Conservation (phyloP, 1,140 invertebrate genomes). For the Asobara japonica region DNA sequence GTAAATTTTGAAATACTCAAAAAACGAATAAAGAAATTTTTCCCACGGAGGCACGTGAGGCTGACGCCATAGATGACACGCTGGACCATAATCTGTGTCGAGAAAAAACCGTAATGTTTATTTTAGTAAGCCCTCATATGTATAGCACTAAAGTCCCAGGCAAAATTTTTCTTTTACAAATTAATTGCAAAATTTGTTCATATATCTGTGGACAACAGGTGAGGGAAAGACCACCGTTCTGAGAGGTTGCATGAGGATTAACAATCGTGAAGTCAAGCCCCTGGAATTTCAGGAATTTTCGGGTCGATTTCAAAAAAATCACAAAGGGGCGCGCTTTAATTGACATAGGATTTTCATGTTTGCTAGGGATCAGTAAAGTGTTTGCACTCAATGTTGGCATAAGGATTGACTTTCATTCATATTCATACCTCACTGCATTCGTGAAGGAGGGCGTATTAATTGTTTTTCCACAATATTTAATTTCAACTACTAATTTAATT, state of each 20-base stretch:
- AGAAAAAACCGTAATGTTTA: conserved; percentile 29
- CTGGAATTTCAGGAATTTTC: conserved; percentile 5
- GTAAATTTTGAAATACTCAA: not conserved
- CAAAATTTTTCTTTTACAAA: not conserved
- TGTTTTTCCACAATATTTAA: not conserved
- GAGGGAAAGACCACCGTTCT: too few species aligned
- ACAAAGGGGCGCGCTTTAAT: conserved; percentile 14
- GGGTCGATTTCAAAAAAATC: conserved; percentile 19
- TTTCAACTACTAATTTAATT: too few species aligned
- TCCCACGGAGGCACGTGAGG: conserved; percentile 13
- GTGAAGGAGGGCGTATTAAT: too few species aligned
- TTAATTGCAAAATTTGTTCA: conserved; percentile 22
- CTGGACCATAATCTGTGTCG: not conserved
- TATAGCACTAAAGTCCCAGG: not conserved
- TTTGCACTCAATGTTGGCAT: conserved; percentile 19
- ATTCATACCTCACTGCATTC: not conserved
- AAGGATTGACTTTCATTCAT: conserved; percentile 30
- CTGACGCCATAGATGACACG: conserved; percentile 9
- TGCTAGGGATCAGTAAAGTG: conserved; percentile 30
- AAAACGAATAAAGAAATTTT: too few species aligned
- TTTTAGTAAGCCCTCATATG: conserved; percentile 34
- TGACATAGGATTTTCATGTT: conserved; percentile 12
- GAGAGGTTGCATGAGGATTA: too few species aligned
- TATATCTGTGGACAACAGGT: not conserved
- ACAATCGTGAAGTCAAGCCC: too few species aligned